Evolutionary conservation across 92 coral and sea anemone species (phyloP), one percentile per base, ranked within the genome.

Genomic region (Muricea muricata): DNA sequence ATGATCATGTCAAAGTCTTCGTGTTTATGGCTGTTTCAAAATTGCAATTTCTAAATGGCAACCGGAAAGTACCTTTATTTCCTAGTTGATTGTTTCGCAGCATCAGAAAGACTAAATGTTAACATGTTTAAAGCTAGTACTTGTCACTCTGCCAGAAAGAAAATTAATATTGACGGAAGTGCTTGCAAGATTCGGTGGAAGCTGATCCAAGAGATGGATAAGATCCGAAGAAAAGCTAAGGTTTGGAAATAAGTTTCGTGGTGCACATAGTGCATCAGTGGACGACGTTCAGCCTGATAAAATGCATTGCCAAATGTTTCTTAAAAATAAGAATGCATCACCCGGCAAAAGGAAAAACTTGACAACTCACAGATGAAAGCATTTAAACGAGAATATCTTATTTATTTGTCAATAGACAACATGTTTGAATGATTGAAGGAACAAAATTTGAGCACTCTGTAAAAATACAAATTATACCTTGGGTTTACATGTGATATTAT

Each of bases 41-140:
- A n/a, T n/a, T n/a, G n/a, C n/a, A n/a, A n/a, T n/a, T n/a, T n/a
- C 42, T 37, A 37, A 37, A 28, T 66, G 42, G 60, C 37, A 66
- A 42, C 37, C 54, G 80, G 68, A 47, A 69, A 70, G 79, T 69
- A 1, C 86, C 86, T 65, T 33, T 35, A 70, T 28, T 82, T 82
- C 52, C 34, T 82, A n/a, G 63, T 70, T 35, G 78, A 82, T 46
- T 54, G 86, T 30, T 17, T 82, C 33, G 52, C 26, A 14, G 46
- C 78, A 10, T 66, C 68, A 50, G 70, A 68, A 46, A 82, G 42
- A 28, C 79, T 79, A 45, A 82, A 69, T 65, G 56, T 82, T 21
- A 14, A 76, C 20, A 54, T 76, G 66, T 7, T 50, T 1, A 54
- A 50, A 20, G n/a, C 29, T 83, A 40, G 71, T 83, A 31, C 66